These are phyloP conservation scores for Choristoneura fumiferana DNA, from an alignment of 1,140 invertebrate genomes.

Conservation along the genomic window DNA sequence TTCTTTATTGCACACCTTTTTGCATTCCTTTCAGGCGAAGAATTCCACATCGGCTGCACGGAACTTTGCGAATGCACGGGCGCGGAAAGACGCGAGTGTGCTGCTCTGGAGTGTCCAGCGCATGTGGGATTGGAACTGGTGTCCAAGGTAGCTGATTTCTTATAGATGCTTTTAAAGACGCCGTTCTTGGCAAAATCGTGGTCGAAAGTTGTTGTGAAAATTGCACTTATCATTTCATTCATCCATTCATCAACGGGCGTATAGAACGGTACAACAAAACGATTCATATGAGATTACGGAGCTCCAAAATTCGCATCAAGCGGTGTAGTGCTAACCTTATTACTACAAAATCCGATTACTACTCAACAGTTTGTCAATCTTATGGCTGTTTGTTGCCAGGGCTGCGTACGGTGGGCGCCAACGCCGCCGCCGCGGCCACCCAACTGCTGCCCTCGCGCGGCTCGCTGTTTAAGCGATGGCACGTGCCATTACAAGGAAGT, in stretches of 20 bases:
- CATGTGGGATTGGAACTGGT: slow-evolving; percentile 90
- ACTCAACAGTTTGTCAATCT: no score
- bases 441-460: slow-evolving; percentile 89
- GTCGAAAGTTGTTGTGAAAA: no score
- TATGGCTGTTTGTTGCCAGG: slow-evolving; percentile 22
- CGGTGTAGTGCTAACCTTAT: no score
- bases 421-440: slow-evolving; percentile 86
- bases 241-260: no score
- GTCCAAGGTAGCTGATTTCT: slow-evolving; percentile 81
- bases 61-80: slow-evolving; percentile 84
- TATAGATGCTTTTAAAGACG: no score
- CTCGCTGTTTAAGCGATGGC: slow-evolving; percentile 87
- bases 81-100: slow-evolving; percentile 83
- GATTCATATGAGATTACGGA: no score
- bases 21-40: slow-evolving; percentile 79
- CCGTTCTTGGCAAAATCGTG: no score
- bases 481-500: slow-evolving; percentile 85
- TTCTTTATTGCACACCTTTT: no score
- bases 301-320: no score
- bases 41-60: slow-evolving; percentile 88
- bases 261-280: no score
- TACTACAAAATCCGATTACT: no score
- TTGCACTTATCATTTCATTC: no score
- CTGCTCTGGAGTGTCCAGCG: slow-evolving; percentile 88
- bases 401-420: slow-evolving; percentile 91